Evolutionary conservation across 2,113 vertebrate genomes (phyloP).

Genomic region (Apistogramma diplotaenia): DNA sequence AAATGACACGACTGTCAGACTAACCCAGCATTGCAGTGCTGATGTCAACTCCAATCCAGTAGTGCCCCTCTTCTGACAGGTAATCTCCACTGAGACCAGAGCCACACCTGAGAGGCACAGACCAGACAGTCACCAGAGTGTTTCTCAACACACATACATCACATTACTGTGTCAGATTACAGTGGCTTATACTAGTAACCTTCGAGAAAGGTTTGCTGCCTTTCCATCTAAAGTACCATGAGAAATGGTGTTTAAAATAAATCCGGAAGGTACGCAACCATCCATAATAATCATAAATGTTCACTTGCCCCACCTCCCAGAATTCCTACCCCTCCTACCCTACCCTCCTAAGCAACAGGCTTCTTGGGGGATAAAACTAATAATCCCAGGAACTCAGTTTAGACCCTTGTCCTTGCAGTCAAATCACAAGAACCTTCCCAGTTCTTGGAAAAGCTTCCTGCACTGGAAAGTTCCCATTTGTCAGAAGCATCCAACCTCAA

Average conservation of each 20-base stretch:
- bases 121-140: neutral
- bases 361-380: neutral
- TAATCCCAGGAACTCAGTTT: neutral
- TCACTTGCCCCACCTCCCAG: neutral
- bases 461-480: neutral
- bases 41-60: conserved; percentile 95
- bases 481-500: too few species aligned
- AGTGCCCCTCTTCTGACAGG: conserved; percentile 88
- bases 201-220: too few species aligned
- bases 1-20: conserved; percentile 12
- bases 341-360: neutral
- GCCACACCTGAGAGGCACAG: conserved; percentile 81
- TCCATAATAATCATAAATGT: neutral
- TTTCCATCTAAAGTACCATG: neutral
- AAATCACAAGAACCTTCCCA: neutral
- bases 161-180: neutral
- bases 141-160: neutral
- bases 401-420: neutral
- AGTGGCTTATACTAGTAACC: neutral
- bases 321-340: too few species aligned
- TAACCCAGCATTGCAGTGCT: conserved; percentile 93
- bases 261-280: neutral
- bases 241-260: neutral
- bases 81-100: conserved; percentile 93
- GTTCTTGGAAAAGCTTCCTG: neutral